Base-by-base conservation (phyloP, 2,113 vertebrate genomes). In the Porphyrio hochstetteri region DNA sequence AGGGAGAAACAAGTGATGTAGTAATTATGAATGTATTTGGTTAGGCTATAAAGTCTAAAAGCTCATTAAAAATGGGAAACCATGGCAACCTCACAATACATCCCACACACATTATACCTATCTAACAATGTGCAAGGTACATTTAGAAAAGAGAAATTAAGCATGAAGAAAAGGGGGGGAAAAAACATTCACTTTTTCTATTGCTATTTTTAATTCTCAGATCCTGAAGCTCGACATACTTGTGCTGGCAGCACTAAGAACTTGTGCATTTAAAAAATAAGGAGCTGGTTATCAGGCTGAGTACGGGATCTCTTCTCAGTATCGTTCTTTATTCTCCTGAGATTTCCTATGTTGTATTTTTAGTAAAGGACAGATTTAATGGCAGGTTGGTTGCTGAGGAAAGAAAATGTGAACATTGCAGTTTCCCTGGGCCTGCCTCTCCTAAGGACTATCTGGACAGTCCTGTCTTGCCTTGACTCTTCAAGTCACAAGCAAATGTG, bases 1-100 rank as follows among this genome's bases (percentile, higher is more conserved):
- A 82, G 56, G 70, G 36, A 53, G 53, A 33, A 46, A 69, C 81
- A 88, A 84, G 48, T 65, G 53, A 87, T 85, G 92, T 84, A 88
- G 92, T 95, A 94, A 97, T 96, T 97, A 97, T 89, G 88, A 95
- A 94, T 95, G 96, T 97, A 80, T 94, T 97, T 97, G 64, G 91
- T 97, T 97, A 90, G 79, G 71, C 95, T 93, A 85, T 80, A 42
- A 96, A 96, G 63, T 96, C 88, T 95, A 48, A n/a, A 93, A 96
- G 95, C 67, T 97, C 96, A 97, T 97, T 97, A 98, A 95, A 97
- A 97, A 97, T 92, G 71, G 95, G 95, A 98, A 97, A 96, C 97
- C 96, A 98, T 97, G 91, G 97, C 95, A 98, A 98, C 97, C 69
- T 94, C 83, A 46, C 94, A 94, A 93, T 96, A 91, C 93, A 92